Percentiles rank a stretch among this genome's conserved stretches.
These are phyloP conservation scores for Enchytraeus crypticus DNA, from an alignment of 2,888 invertebrate genomes.

Conservation along the genomic window DNA sequence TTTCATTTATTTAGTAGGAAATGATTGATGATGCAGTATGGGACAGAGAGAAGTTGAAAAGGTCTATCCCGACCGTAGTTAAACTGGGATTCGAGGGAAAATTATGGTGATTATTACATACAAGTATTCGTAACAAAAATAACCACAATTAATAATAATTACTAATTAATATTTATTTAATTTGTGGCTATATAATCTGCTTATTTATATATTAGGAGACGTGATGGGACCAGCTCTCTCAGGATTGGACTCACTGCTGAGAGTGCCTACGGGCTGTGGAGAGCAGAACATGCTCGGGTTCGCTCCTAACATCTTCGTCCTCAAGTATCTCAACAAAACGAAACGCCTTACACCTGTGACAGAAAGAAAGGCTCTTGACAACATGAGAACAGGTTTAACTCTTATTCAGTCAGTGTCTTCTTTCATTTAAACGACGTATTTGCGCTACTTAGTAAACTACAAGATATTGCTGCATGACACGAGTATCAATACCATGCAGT, in stretches of 20 bases:
- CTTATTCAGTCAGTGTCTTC: not conserved
- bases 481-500: too few species aligned
- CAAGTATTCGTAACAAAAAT: too few species aligned
- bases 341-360: constrained; percentile 54
- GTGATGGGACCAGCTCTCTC: constrained; percentile 47
- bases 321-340: constrained; percentile 57
- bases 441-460: too few species aligned
- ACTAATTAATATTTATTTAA: not conserved
- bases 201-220: constrained; percentile 35
- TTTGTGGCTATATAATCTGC: not conserved
- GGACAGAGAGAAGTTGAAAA: too few species aligned
- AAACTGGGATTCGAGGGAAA: too few species aligned
- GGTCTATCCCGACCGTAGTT: too few species aligned
- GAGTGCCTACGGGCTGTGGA: constrained; percentile 67
- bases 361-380: constrained; percentile 53
- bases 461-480: too few species aligned
- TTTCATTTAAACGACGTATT: too few species aligned
- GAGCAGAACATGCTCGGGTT: constrained; percentile 73
- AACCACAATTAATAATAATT: not conserved
- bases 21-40: too few species aligned
- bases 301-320: constrained; percentile 64
- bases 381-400: constrained; percentile 54
- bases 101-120: too few species aligned
- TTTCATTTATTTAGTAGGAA: too few species aligned
- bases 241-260: constrained; percentile 58